These are phyloP conservation scores for Catharus fuscescens DNA, from an alignment of 2,113 vertebrate species.

Conservation along the genomic window DNA sequence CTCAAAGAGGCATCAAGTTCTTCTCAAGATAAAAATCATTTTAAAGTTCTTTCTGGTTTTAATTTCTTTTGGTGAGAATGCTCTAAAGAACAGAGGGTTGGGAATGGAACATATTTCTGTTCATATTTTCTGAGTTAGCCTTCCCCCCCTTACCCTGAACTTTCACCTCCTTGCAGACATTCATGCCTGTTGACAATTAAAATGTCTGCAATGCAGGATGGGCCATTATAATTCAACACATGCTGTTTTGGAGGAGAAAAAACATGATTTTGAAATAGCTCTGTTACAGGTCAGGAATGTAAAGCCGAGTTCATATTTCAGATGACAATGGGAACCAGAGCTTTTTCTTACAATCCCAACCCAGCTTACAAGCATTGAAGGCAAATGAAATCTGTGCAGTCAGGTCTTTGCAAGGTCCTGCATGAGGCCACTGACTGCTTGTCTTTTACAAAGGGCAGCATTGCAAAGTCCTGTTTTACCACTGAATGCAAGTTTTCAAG, in stretches of 20 bases:
- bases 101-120: conserved; percentile 13
- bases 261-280: conserved; percentile 42
- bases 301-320: conserved; percentile 52
- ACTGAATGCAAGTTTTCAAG: neutral
- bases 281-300: conserved; percentile 57
- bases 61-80: neutral
- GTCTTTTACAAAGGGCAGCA: neutral
- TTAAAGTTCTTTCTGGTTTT: conserved; percentile 8
- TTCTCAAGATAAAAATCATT: neutral
- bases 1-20: neutral
- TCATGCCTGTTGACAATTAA: conserved; percentile 56
- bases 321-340: conserved; percentile 43
- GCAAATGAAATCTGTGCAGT: neutral
- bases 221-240: conserved; percentile 62
- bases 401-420: neutral
- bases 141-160: neutral
- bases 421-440: neutral
- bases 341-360: conserved; percentile 4
- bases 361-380: neutral
- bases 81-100: neutral
- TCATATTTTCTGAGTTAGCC: conserved; percentile 33
- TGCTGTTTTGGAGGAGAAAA: conserved; percentile 50
- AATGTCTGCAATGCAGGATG: conserved; percentile 44
- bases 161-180: conserved; percentile 35
- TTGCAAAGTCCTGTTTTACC: neutral